Conservation (phyloP, 2,888 invertebrate species). For the Anorthoa munda region DNA sequence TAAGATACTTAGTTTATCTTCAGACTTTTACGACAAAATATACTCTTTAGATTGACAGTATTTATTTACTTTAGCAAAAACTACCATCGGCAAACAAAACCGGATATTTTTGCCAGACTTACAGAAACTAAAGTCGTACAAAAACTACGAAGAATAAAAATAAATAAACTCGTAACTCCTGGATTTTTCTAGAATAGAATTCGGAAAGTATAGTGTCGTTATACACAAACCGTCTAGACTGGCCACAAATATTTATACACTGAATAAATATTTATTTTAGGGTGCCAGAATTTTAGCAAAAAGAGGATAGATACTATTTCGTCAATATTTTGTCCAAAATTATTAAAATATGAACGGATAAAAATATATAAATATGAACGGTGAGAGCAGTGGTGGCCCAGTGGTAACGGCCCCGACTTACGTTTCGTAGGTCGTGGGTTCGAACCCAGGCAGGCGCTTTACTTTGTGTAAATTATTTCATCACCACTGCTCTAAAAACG, state of each 20-base stretch:
- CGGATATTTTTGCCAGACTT: neutral
- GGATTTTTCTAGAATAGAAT: conserved; percentile 20
- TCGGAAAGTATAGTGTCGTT: conserved; percentile 14
- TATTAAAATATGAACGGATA: neutral
- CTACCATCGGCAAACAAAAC: neutral
- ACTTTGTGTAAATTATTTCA: too few relatives aligned
- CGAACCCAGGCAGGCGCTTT: too few relatives aligned
- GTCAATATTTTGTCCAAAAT: neutral
- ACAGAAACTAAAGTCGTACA: conserved; percentile 18
- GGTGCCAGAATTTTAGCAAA: neutral
- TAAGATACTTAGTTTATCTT: neutral
- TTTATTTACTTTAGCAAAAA: conserved; percentile 22
- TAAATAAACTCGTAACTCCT: conserved; percentile 20
- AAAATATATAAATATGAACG: too few relatives aligned
- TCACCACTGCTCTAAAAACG: too few relatives aligned
- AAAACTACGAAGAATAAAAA: conserved; percentile 32
- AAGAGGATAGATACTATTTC: neutral
- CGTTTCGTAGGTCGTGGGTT: too few relatives aligned
- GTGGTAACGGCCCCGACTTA: too few relatives aligned
- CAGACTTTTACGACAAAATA: neutral
- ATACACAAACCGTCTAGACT: conserved; percentile 40
- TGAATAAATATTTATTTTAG: conserved; percentile 18
- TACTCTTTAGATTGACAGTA: neutral
- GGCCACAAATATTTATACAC: conserved; percentile 48
- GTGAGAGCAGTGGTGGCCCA: too few relatives aligned